Conservation (phyloP, 2,113 vertebrate species). For the Orthonyx spaldingii region DNA sequence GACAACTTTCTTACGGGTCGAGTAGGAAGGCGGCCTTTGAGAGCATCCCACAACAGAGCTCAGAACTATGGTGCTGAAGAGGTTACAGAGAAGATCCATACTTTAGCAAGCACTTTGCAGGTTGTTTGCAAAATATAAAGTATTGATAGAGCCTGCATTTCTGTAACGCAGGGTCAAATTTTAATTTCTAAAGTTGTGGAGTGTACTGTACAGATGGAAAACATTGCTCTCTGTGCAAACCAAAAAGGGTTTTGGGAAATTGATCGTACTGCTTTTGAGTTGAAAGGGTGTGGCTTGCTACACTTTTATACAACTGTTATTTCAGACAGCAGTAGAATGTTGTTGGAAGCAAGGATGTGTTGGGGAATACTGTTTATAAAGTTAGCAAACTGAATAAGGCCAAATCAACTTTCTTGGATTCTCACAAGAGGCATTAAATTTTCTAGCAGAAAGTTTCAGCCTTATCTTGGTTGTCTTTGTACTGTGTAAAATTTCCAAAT, state of each 20-base stretch:
- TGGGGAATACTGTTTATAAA: background rate
- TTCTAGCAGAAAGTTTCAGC: background rate
- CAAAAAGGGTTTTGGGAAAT: background rate
- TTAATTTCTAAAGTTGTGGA: background rate
- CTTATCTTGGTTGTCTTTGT: background rate
- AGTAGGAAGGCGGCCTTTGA: constrained; percentile 60
- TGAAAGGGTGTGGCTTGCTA: background rate
- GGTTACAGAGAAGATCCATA: constrained; percentile 86
- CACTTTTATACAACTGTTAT: background rate
- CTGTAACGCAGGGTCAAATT: background rate
- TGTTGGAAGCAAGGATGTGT: background rate
- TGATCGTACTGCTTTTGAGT: background rate
- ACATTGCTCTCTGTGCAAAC: background rate
- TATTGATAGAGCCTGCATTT: background rate
- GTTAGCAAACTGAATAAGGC: background rate
- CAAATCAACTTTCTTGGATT: background rate
- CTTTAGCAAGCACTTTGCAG: constrained; percentile 88
- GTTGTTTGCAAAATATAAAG: constrained; percentile 53
- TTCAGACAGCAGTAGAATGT: background rate
- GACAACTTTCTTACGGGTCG: constrained; percentile 67
- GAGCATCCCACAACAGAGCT: constrained; percentile 45
- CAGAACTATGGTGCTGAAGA: constrained; percentile 47
- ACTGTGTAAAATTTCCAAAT: background rate
- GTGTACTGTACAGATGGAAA: background rate
- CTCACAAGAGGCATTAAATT: background rate